These are phyloP conservation scores for Adineta ricciae DNA, from an alignment of 2,888 invertebrate genomes.

Conservation along the genomic window DNA sequence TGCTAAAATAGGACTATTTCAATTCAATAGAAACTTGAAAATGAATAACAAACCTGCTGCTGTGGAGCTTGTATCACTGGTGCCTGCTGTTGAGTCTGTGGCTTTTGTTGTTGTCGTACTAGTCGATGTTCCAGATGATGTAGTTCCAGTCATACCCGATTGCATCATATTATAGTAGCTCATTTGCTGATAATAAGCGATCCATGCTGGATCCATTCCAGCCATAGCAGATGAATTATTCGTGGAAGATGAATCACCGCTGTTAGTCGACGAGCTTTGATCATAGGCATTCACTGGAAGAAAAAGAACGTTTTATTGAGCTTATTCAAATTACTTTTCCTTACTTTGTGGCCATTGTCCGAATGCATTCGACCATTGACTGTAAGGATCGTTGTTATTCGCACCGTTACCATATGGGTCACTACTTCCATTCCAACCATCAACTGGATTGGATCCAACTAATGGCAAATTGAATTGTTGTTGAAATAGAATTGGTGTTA, in stretches of 20 bases:
- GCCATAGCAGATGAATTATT: not conserved
- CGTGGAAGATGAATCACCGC: not conserved
- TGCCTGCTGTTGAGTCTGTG: not conserved
- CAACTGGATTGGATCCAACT: not conserved
- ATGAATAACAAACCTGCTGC: not conserved
- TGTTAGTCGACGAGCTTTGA: not conserved
- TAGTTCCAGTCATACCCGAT: not conserved
- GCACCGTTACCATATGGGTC: not conserved
- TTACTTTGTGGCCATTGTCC: slow-evolving; percentile 7
- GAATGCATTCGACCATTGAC: not conserved
- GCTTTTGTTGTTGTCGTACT: not conserved
- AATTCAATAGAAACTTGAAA: not conserved
- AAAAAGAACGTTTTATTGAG: not conserved
- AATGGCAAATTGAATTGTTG: not conserved
- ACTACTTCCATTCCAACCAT: not conserved
- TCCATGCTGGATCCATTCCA: slow-evolving; percentile 1
- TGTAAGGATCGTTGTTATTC: not conserved
- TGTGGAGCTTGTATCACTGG: not conserved
- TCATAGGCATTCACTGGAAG: not conserved
- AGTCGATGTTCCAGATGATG: not conserved
- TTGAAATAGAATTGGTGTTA: not conserved
- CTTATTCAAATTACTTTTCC: not conserved
- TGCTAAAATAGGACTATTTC: not conserved
- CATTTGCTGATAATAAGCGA: not conserved
- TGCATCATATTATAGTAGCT: not conserved